Base-by-base conservation (phyloP, 2,888 invertebrate species). In the Charanyca ferruginea region DNA sequence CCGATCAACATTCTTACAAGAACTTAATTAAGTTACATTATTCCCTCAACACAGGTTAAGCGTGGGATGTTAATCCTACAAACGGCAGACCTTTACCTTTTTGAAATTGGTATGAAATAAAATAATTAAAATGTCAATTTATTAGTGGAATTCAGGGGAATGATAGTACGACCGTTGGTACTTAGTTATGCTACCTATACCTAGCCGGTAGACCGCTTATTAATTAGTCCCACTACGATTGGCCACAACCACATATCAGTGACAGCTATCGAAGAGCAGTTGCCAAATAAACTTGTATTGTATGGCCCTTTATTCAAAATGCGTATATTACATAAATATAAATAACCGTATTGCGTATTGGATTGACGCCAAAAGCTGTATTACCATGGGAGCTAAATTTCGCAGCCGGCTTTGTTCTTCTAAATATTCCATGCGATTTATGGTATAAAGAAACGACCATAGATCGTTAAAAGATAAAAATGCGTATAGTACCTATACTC, bases 351-450 rank as follows among this genome's bases (percentile, higher is more conserved):
- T 68, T 75, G 77, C 73, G 68, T 63, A 81, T 72, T 80, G 79
- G 79, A 82, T 63, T 64, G 59, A 64, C 59, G 79, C 79, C 79
- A 80, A 79, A 62, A 53, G 57, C 65, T 66, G 66, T 77, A 76
- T 63, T 77, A 62, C 53, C 64, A 66, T 69, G 57, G 57, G 47
- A 59, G 76, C 66, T 55, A 69, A 79, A 81, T 63, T 79, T 65
- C 51, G 49, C 57, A 79, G 59, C 49, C 23, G 44, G 72, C 72
- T 82, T 80, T 80, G 64, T 81, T 72, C 80, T 64, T 69, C 68
- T 76, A 79, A 82, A 79, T 82, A 82, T 82, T 82, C 49, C 61
- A 75, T 52, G 47, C 52, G 61, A 79, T 82, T 69, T 69, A 65
- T 61, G 63, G 61, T 48, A 66, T 52, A 49, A 38, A 42, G 8